Conservation (phyloP, 1,140 invertebrate genomes). For the Trachymyrmex cornetzi region DNA sequence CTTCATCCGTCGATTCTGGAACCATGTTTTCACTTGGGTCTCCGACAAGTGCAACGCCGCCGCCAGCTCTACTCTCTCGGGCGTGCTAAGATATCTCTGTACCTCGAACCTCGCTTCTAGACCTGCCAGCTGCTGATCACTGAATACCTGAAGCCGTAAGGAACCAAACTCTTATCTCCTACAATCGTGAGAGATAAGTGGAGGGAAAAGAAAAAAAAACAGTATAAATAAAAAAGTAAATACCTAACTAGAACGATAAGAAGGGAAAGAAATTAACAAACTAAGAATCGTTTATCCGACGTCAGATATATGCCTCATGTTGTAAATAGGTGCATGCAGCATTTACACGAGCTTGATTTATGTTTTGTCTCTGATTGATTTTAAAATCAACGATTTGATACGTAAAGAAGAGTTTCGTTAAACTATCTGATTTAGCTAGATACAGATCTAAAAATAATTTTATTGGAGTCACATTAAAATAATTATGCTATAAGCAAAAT, state of each 20-base stretch:
- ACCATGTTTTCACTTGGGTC: slow-evolving; percentile 99
- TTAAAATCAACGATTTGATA: background rate
- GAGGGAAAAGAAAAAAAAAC: background rate
- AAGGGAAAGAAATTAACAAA: background rate
- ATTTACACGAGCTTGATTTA: too few relatives aligned
- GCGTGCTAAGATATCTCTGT: slow-evolving; percentile 98
- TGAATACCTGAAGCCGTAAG: slow-evolving; percentile 91
- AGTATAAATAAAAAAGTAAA: background rate
- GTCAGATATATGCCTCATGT: too few relatives aligned
- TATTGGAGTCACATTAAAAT: too few relatives aligned
- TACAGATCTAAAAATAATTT: too few relatives aligned
- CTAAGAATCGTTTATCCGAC: too few relatives aligned
- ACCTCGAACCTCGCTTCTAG: slow-evolving; percentile 98
- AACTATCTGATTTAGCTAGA: too few relatives aligned
- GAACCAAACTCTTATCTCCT: background rate
- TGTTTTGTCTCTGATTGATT: background rate
- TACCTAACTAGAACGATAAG: background rate
- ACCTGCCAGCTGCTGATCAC: slow-evolving; percentile 97
- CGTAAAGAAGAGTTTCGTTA: too few relatives aligned
- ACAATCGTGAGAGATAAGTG: background rate
- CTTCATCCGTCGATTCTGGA: slow-evolving; percentile 98
- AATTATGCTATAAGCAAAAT: too few relatives aligned
- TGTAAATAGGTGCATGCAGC: too few relatives aligned
- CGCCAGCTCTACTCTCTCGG: slow-evolving; percentile 98
- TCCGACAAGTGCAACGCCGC: slow-evolving; percentile 97